Evolutionary conservation across 2,888 invertebrate species (phyloP), one percentile per base, ranked within the genome.

Genomic region (Protodeltote pygarga): DNA sequence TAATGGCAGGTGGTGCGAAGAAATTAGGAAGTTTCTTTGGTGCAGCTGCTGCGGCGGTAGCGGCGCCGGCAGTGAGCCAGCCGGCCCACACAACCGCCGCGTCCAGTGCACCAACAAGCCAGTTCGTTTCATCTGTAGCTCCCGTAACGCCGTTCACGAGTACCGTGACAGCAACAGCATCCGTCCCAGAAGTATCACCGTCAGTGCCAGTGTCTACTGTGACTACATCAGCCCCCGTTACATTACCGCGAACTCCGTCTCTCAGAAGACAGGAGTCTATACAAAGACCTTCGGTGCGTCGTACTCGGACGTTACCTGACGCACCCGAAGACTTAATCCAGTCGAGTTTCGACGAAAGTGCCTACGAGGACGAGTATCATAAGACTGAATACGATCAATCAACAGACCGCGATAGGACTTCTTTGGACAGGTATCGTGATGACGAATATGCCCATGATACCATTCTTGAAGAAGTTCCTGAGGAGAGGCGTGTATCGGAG

Each of bases 311-410:
- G 37, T 79, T 92, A 68, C 92, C 92, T 34, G 92, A 91, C 65
- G 92, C 92, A 52, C 92, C 92, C 31, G 91, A 91, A 54, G 91
- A 91, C 54, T 79, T 86, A 75, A 55, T 73, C 65, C 80, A 83
- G 75, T 81, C 83, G 62, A 85, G 85, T 81, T 89, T 85, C 70
- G 89, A 91, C 73, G 91, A 91, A 89, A 90, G 91, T 91, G 91
- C 91, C 91, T 92, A 90, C 81, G 92, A 92, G 65, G 89, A 91
- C 68, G 91, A 92, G 83, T 90, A 89, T 77, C 70, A 90, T 85
- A 90, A 91, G 91, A 90, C 92, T 91, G 91, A 90, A 79, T 83
- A 83, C 70, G 89, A 91, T 83, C 87, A 87, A 87, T 68, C 75
- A 68, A 79, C 78, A 73, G 89, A 90, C 55, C 84, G 81, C 42